Evolutionary conservation across 53 echinoderm and acorn worm species (phyloP).

Genomic region (Arbacia lixula): DNA sequence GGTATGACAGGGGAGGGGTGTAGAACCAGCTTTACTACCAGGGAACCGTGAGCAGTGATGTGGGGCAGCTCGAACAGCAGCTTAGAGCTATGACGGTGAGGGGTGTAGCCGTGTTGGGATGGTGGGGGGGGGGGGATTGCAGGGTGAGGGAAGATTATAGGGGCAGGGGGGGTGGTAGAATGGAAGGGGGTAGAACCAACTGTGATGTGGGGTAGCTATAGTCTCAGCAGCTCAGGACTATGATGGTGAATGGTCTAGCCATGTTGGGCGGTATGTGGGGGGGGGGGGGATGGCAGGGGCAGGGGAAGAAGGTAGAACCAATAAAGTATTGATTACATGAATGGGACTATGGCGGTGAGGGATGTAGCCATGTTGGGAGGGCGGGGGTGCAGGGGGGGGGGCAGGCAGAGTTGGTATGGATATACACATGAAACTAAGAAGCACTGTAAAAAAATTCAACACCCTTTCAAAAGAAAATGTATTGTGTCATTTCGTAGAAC

Average conservation of each 20-base stretch:
- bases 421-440: too few species aligned
- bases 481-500: constrained; percentile 34
- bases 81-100: constrained; percentile 85
- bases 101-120: background rate
- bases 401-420: background rate
- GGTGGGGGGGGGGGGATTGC: too few species aligned
- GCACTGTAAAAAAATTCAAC: too few species aligned
- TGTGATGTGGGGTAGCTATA: background rate
- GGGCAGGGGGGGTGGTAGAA: too few species aligned
- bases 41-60: constrained; percentile 73
- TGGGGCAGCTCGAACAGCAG: constrained; percentile 82
- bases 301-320: too few species aligned
- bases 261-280: too few species aligned
- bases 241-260: constrained; percentile 73
- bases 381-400: too few species aligned
- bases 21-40: background rate
- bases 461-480: too few species aligned
- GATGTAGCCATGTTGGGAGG: too few species aligned
- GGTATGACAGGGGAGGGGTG: background rate
- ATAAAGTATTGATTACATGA: too few species aligned
- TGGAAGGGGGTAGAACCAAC: background rate
- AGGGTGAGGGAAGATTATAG: too few species aligned
- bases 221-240: constrained; percentile 81
- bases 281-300: too few species aligned
- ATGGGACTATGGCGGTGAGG: constrained; percentile 82